Evolutionary conservation across 1,140 invertebrate genomes (phyloP).

Genomic region (Aporrectodea caliginosa): DNA sequence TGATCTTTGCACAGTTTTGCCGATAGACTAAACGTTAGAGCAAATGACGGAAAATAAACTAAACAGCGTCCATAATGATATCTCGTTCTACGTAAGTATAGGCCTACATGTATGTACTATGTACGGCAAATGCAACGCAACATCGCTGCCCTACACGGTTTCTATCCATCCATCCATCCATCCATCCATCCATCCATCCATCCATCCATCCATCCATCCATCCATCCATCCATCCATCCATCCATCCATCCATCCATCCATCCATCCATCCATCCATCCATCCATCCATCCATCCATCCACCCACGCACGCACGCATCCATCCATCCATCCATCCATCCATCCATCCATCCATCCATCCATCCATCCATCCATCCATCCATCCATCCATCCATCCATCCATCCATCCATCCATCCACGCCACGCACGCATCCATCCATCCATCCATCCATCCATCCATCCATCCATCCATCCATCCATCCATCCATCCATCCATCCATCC

Average conservation of each 20-base stretch:
- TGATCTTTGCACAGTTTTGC: neutral
- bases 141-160: too few species aligned
- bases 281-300: too few species aligned
- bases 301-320: too few species aligned
- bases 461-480: slow-evolving; percentile 6
- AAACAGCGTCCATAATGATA: too few species aligned
- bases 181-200: too few species aligned
- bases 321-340: slow-evolving; percentile 6
- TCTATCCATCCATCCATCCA: too few species aligned
- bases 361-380: neutral
- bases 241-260: slow-evolving; percentile 3
- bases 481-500: slow-evolving; percentile 6
- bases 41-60: too few species aligned
- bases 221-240: neutral
- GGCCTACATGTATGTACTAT: too few species aligned
- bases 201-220: too few species aligned
- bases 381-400: neutral
- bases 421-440: slow-evolving; percentile 1
- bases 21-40: too few species aligned
- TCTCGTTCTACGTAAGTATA: too few species aligned
- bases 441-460: slow-evolving; percentile 6
- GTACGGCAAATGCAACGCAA: too few species aligned
- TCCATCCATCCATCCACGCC: neutral
- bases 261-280: slow-evolving; percentile 4
- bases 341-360: slow-evolving; percentile 6